A percentile compares a stretch with the other conserved stretches of the same genome.
phyloP scores from a whole-genome alignment of 2,113 vertebrate species.

The Chloropsis hardwickii region DNA sequence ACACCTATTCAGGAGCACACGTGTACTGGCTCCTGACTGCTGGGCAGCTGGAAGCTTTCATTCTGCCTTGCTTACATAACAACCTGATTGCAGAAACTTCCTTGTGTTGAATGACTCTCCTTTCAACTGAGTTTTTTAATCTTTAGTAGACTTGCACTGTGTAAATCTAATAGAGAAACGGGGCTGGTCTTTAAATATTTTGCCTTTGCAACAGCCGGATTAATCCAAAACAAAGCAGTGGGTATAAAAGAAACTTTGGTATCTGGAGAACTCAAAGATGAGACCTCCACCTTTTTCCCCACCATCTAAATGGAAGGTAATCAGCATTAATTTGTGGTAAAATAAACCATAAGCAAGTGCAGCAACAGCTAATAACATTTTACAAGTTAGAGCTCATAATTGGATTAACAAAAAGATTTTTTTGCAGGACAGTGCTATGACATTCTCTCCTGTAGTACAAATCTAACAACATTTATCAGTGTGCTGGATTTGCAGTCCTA shows the following conservation, averaged over 20 bases:
- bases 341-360: not conserved
- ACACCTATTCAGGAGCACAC: not conserved
- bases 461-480: not conserved
- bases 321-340: not conserved
- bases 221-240: not conserved
- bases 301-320: not conserved
- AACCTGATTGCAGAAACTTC: not conserved
- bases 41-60: not conserved
- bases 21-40: not conserved
- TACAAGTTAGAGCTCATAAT: not conserved
- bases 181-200: not conserved
- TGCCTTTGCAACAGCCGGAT: not conserved
- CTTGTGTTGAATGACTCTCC: not conserved
- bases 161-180: not conserved
- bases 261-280: not conserved
- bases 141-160: not conserved
- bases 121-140: not conserved
- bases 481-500: not conserved
- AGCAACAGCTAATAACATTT: not conserved
- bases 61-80: not conserved
- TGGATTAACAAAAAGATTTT: not conserved
- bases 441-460: not conserved
- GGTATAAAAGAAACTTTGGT: not conserved
- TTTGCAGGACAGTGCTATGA: not conserved
- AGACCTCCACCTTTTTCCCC: not conserved